Evolutionary conservation across 1,140 invertebrate genomes (phyloP), one percentile per base, ranked within the genome.

Genomic region (Eueides isabella): DNA sequence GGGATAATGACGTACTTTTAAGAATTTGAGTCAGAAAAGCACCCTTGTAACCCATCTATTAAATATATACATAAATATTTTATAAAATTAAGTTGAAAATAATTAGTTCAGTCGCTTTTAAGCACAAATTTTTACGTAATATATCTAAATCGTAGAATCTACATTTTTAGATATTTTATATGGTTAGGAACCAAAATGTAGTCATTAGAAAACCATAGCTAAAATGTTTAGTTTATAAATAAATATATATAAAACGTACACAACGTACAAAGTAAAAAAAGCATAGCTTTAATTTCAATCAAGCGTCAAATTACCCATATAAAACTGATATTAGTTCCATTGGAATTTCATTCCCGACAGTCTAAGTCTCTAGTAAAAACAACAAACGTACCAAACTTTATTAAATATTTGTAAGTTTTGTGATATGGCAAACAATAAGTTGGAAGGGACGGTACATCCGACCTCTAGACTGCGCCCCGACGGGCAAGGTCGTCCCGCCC

Each of bases 381-480:
- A 44, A 44, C 16, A 44, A 44, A 6, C 16, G 4, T 2, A 12
- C 23, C 19, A 55, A 11, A 26, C 48, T 55, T 55, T 55, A 55
- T 55, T 12, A 12, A 55, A 23, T n/a, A 29, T 30, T 16, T 63
- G 14, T 31, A 61, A 70, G 55, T 70, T 62, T 62, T 63, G 61
- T 63, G 31, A 70, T 70, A 64, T 74, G 41, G 33, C 67, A 69
- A 74, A 63, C 72, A 74, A 63, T 66, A 73, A 23, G 28, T 65
- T 67, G 65, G 81, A 81, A 82, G 83, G 82, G 83, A 82, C 61
- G 61, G 68, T 85, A 85, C 82, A 85, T 87, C 83, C 84, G 87
- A 88, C 87, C 89, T 91, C 86, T 77, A 91, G 89, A 91, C 89
- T 86, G 76, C 84, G 85, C 78, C 84, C 83, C 76, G 82, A 65